Conservation (phyloP, 2,797 vertebrate genomes). For the Pantherophis alleghaniensis region DNA sequence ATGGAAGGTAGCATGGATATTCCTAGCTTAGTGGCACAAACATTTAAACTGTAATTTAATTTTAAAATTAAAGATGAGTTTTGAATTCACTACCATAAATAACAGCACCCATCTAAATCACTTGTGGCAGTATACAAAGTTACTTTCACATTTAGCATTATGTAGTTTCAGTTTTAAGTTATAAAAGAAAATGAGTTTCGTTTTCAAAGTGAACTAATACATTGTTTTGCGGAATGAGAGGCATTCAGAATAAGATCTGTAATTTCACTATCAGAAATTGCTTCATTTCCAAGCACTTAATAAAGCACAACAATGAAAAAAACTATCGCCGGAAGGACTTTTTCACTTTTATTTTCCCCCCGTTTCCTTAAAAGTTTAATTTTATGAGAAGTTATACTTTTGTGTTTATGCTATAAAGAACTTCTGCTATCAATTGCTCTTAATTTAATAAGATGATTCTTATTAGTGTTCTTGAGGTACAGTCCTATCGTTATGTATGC, state of each 20-base stretch:
- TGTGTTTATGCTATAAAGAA: slow-evolving; percentile 32
- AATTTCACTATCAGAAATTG: slow-evolving; percentile 63
- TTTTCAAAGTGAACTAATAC: slow-evolving; percentile 62
- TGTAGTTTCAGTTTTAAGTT: slow-evolving; percentile 52
- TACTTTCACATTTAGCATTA: slow-evolving; percentile 18
- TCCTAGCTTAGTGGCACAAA: neutral
- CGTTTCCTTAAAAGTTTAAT: slow-evolving; percentile 61
- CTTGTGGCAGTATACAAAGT: neutral
- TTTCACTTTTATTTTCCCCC: slow-evolving; percentile 60
- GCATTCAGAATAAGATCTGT: slow-evolving; percentile 37
- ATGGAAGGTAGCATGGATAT: neutral
- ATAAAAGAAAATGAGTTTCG: slow-evolving; percentile 63
- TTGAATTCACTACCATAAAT: neutral
- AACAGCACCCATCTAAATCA: neutral
- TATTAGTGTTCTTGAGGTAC: slow-evolving; percentile 27
- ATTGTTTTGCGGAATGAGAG: slow-evolving; percentile 57
- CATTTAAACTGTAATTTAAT: neutral
- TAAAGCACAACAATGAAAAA: slow-evolving; percentile 61
- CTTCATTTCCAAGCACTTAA: slow-evolving; percentile 64
- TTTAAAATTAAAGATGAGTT: neutral
- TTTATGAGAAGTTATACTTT: slow-evolving; percentile 51
- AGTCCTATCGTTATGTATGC: neutral
- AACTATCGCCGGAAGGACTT: slow-evolving; percentile 57
- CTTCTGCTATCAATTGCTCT: slow-evolving; percentile 17
- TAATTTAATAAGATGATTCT: slow-evolving; percentile 40